A percentile compares a stretch with the other conserved stretches of the same genome.
phyloP scores from a whole-genome alignment of 2,113 vertebrate species.

The Psammodynastes pulverulentus region DNA sequence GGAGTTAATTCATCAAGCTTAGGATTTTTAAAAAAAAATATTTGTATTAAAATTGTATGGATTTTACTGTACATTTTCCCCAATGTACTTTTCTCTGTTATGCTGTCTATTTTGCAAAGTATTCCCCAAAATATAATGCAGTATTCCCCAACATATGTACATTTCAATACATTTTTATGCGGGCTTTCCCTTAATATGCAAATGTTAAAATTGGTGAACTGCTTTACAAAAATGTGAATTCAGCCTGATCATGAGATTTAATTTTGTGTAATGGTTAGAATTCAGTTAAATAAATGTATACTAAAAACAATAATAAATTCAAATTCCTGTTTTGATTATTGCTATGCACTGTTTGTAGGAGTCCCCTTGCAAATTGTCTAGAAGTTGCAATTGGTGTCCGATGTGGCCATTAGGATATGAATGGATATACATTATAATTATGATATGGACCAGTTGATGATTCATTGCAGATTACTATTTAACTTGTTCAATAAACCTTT shows the following conservation, averaged over 20 bases:
- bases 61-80: neutral
- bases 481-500: neutral
- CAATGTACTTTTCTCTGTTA: neutral
- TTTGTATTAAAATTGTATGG: neutral
- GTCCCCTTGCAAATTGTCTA: neutral
- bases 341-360: neutral
- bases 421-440: neutral
- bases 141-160: too few relatives aligned
- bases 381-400: neutral
- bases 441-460: neutral
- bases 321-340: neutral
- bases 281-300: neutral
- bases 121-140: neutral
- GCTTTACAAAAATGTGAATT: neutral
- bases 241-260: neutral
- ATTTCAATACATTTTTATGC: neutral
- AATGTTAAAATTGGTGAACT: neutral
- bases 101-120: neutral
- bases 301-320: neutral
- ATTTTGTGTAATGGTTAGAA: neutral
- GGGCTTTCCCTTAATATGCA: neutral
- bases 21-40: neutral
- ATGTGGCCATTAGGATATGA: neutral
- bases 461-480: neutral
- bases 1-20: neutral